These are phyloP conservation scores for Drosophila paucipuncta DNA, from an alignment of 2,888 invertebrate species.

Conservation along the genomic window DNA sequence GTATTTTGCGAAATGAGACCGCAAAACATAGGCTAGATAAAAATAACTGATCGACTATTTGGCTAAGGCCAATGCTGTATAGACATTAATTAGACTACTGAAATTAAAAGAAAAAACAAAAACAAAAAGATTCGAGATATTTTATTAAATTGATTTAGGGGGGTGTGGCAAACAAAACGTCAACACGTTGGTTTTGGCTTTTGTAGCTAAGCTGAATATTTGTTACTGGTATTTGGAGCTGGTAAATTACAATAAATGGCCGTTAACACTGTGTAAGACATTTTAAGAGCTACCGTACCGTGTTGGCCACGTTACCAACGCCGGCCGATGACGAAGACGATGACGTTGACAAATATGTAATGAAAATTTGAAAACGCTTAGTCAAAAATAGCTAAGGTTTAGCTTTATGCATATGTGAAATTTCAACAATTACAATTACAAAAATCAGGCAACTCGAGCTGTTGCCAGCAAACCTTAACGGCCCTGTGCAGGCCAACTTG, in stretches of 20 bases:
- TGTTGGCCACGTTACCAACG: conserved; percentile 21
- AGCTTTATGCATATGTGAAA: conserved; percentile 31
- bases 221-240: conserved; percentile 35
- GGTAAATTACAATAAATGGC: conserved; percentile 50
- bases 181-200: conserved; percentile 36
- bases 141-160: conserved; percentile 28
- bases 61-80: conserved; percentile 46
- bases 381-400: conserved; percentile 30
- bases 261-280: conserved; percentile 34
- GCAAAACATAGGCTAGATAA: background rate
- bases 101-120: conserved; percentile 14
- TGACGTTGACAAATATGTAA: conserved; percentile 50
- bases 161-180: conserved; percentile 25
- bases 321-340: conserved; percentile 25
- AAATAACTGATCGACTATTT: conserved; percentile 36
- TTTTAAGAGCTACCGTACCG: conserved; percentile 18
- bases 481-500: conserved; percentile 45
- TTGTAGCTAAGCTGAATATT: conserved; percentile 31
- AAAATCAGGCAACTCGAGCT: conserved; percentile 20
- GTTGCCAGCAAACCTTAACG: conserved; percentile 35
- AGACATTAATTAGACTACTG: conserved; percentile 40
- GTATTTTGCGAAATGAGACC: conserved; percentile 19
- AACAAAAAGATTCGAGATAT: conserved; percentile 8
- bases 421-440: conserved; percentile 31
- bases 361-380: conserved; percentile 49